Evolutionary conservation across 1,140 invertebrate genomes (phyloP).

Genomic region (Drosophila triauraria): DNA sequence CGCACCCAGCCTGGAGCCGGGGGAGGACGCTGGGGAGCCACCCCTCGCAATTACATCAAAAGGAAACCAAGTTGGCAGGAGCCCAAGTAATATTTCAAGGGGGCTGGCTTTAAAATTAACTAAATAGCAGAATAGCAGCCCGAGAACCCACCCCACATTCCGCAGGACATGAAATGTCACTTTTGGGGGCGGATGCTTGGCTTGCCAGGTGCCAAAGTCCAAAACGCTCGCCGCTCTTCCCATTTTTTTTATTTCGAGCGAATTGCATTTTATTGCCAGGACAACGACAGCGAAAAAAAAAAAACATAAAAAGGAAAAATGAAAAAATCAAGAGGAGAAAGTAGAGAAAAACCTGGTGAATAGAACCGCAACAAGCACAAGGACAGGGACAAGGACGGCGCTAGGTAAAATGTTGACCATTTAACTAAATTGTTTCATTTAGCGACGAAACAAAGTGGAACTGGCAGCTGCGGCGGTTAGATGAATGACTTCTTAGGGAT

Average conservation of each 20-base stretch:
- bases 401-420: slow-evolving; percentile 43
- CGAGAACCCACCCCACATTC: background rate
- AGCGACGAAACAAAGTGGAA: slow-evolving; percentile 36
- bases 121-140: slow-evolving; percentile 56
- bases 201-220: slow-evolving; percentile 33
- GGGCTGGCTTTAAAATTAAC: slow-evolving; percentile 68
- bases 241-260: slow-evolving; percentile 38
- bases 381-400: background rate
- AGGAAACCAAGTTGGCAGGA: slow-evolving; percentile 59
- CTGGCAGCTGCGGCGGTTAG: slow-evolving; percentile 6
- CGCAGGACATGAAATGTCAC: slow-evolving; percentile 65
- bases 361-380: slow-evolving; percentile 22
- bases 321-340: background rate
- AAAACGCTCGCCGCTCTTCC: slow-evolving; percentile 27
- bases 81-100: slow-evolving; percentile 71
- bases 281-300: slow-evolving; percentile 26
- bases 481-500: slow-evolving; percentile 28
- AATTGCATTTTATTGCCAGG: slow-evolving; percentile 64
- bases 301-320: background rate
- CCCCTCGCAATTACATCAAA: slow-evolving; percentile 74
- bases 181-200: slow-evolving; percentile 15
- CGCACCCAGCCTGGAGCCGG: slow-evolving; percentile 23
- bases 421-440: slow-evolving; percentile 62
- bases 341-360: slow-evolving; percentile 5
- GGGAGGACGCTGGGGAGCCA: background rate